phyloP scores from a whole-genome alignment of 2,888 invertebrate genomes.

The Odiellus spinosus region DNA sequence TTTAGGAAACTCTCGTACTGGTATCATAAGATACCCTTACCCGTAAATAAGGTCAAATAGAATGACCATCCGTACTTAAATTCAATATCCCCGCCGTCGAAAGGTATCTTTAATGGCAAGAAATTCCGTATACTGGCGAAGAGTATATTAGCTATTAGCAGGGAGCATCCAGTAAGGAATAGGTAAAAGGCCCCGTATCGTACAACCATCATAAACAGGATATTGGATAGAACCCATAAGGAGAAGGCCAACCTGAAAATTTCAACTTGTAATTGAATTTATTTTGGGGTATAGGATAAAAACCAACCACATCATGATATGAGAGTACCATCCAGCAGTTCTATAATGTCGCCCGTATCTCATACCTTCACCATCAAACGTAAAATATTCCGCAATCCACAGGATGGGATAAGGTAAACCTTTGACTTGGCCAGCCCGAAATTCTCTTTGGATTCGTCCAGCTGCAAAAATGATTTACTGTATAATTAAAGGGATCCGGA shows the following conservation, averaged over 20 bases:
- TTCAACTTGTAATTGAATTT: not conserved
- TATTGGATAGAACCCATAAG: constrained; percentile 39
- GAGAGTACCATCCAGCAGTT: constrained; percentile 42
- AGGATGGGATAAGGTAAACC: constrained; percentile 43
- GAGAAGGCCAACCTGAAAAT: constrained; percentile 37
- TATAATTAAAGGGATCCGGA: constrained; percentile 5
- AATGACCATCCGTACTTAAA: constrained; percentile 38
- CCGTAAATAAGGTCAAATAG: constrained; percentile 37
- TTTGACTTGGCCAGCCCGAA: constrained; percentile 37
- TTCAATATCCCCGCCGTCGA: constrained; percentile 31
- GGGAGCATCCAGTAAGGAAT: constrained; percentile 35
- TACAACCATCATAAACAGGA: constrained; percentile 38
- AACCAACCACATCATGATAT: constrained; percentile 39
- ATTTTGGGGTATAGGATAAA: constrained; percentile 1
- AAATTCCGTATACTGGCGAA: constrained; percentile 38
- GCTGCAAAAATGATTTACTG: constrained; percentile 28
- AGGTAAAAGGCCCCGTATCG: constrained; percentile 38
- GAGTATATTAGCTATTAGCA: constrained; percentile 37
- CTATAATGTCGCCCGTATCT: constrained; percentile 40
- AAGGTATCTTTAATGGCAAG: constrained; percentile 37
- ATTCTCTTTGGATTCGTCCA: constrained; percentile 38
- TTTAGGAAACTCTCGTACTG: no score
- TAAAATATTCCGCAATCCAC: constrained; percentile 45
- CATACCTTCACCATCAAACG: constrained; percentile 42
- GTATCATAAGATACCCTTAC: no score